Evolutionary conservation across 2,888 invertebrate species (phyloP), one percentile per base, ranked within the genome.

Genomic region (Eupithecia abbreviata): DNA sequence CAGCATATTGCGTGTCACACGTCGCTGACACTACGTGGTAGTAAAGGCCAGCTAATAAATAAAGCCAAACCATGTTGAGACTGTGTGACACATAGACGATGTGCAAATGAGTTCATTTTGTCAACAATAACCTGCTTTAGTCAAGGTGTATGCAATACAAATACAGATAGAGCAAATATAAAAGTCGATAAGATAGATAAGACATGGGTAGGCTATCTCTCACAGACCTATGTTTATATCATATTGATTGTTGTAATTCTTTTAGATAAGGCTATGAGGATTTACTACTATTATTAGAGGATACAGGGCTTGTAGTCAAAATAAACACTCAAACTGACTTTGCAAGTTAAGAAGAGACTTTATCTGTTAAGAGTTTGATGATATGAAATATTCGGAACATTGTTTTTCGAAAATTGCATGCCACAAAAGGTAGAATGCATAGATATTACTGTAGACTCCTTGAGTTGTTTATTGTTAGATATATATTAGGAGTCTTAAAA

Each of bases 161-260:
- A 69, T 18, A 69, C 69, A 30, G 47, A 45, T 68, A 47, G 18
- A 45, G 45, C 43, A 1, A 69, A 69, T 49, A 18, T 58, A n/a
- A 58, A 58, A 58, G 55, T 69, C 49, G 69, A 69, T 69, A 69
- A 49, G 69, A 49, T 68, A 45, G 43, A 66, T 66, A 43, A 68
- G n/a, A 18, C n/a, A 12, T 58, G 62, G n/a, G n/a, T 68, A 43
- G 10, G 43, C 18, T 45, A 69, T 69, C 69, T 30, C 30, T 30
- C 69, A 6, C 47, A 42, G 66, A 13, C 69, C 68, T 18, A 67
- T n/a, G 4, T 66, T 66, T 13, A 42, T 49, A 30, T 47, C 15
- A 30, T 13, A 4, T 47, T 12, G 4, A 2, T 69, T 12, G 30
- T 18, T 67, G 13, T 43, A 1, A n/a, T 45, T 43, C 18, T 49